Evolutionary conservation across 2,113 vertebrate genomes (phyloP), one percentile per base, ranked within the genome.

Genomic region (Empidonax alnorum): DNA sequence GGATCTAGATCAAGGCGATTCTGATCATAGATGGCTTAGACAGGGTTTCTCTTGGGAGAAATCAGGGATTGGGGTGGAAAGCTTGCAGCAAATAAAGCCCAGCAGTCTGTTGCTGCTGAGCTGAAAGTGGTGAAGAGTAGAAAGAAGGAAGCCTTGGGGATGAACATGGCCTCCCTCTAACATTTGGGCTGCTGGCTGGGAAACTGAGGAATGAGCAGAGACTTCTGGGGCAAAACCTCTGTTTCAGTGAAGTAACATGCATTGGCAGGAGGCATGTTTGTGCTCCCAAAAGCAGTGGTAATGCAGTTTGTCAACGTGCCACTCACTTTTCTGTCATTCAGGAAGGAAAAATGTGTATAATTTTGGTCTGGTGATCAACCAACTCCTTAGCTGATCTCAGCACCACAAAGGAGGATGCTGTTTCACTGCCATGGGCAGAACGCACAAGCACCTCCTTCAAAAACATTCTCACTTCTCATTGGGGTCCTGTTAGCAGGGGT

Each of bases 261-360:
- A 18, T 13, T 46, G 73, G 59, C 44, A 42, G 59, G 69, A 86
- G 44, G 42, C 8, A 12, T 4, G 20, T 69, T 55, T 69, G 59
- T 77, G 22, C 49, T 77, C 39, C 68, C 44, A 23, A 20, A 63
- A 44, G 11, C 3, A 14, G 20, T 1, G 3, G 23, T 61, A 30
- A 14, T 3, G 4, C 25, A 19, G 7, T 50, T 81, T 77, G 1
- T 6, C 41, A 59, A 56, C 50, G n/a, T 0, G 1, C 8, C 37
- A 21, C 37, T 61, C 6, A 16, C 52, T 81, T 58, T 76, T 58
- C 49, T 53, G 21, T 62, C 21, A 49, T 86, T 84, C 42, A 46
- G 63, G 20, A 73, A 68, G 47, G 16, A 86, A 72, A 80, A 44
- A 24, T 14, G 8, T 11, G 9, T 50, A 17, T 55, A 22, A 33